Percentiles rank a stretch among this genome's conserved stretches.
Conservation (phyloP, 64 coral and sea anemone genomes). For the Anthopleura sola region DNA sequence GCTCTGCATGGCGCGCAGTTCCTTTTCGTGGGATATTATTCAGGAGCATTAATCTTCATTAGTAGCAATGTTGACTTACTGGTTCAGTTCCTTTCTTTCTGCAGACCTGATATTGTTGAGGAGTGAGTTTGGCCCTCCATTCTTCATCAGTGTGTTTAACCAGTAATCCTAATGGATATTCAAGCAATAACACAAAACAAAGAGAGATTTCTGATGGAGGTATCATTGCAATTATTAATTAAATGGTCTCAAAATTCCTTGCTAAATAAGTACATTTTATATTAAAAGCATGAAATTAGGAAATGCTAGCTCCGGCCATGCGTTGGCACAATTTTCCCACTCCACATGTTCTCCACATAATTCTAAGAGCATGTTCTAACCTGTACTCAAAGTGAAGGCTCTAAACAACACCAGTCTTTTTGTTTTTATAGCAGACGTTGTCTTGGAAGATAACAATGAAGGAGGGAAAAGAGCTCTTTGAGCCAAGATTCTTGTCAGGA, state of each 20-base stretch:
- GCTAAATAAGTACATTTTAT: too few relatives aligned
- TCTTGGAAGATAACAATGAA: neutral
- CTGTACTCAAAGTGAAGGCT: neutral
- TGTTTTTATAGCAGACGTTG: neutral
- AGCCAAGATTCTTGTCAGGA: neutral
- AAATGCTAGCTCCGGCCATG: neutral
- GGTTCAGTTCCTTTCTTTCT: slow-evolving; percentile 83
- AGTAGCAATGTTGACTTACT: slow-evolving; percentile 10
- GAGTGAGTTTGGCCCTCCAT: slow-evolving; percentile 69
- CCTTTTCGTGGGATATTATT: too few relatives aligned
- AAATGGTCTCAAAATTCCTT: too few relatives aligned
- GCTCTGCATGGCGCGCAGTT: too few relatives aligned
- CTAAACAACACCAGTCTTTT: neutral
- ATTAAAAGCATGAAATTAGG: too few relatives aligned
- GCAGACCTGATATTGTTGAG: slow-evolving; percentile 70
- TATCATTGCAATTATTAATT: neutral
- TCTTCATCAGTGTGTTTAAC: slow-evolving; percentile 48
- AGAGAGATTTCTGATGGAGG: too few relatives aligned
- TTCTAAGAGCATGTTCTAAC: neutral
- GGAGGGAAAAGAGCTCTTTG: neutral
- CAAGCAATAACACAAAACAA: too few relatives aligned
- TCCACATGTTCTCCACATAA: neutral
- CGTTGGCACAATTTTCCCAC: neutral
- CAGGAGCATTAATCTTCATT: too few relatives aligned
- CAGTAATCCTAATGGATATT: neutral